Percentiles rank a stretch among this genome's conserved stretches.
Evolutionary conservation across 2,797 vertebrate genomes (phyloP).

Genomic region (Pseudochaenichthys georgianus): DNA sequence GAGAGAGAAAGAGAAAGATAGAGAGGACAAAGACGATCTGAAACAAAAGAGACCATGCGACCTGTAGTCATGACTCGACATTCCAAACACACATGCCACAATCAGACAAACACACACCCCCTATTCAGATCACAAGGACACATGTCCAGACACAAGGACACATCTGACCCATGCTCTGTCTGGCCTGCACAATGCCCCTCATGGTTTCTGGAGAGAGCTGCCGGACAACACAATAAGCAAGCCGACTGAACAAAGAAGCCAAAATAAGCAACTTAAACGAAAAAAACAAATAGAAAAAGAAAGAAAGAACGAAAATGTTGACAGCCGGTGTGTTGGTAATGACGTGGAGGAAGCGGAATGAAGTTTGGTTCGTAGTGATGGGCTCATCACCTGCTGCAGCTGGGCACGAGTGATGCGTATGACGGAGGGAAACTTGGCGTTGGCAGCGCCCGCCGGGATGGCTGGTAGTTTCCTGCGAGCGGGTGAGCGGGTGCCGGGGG

Average conservation of each 20-base stretch:
- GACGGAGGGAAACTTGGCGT: conserved; percentile 91
- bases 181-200: conserved; percentile 71
- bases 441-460: conserved; percentile 88
- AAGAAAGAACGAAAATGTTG: conserved; percentile 35
- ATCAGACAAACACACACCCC: conserved; percentile 70
- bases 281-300: conserved; percentile 8
- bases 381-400: conserved; percentile 92
- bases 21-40: conserved; percentile 83
- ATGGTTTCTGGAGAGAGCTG: conserved; percentile 69
- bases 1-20: conserved; percentile 80
- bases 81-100: conserved; percentile 82
- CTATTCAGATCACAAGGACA: conserved; percentile 78
- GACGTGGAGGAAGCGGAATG: conserved; percentile 39
- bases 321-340: conserved; percentile 12
- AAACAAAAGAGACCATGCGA: conserved; percentile 84
- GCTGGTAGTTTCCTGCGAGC: conserved; percentile 91
- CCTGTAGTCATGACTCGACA: conserved; percentile 83
- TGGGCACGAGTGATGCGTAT: conserved; percentile 95
- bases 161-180: conserved; percentile 80
- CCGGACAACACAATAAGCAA: conserved; percentile 66
- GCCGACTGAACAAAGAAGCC: conserved; percentile 55
- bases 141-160: conserved; percentile 74
- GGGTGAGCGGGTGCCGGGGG: conserved; percentile 82
- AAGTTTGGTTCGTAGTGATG: conserved; percentile 23
- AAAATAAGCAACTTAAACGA: conserved; percentile 65